Percentiles rank a stretch among this genome's conserved stretches.
phyloP scores from a whole-genome alignment of 2,888 invertebrate genomes.

The Chalcis sispes region DNA sequence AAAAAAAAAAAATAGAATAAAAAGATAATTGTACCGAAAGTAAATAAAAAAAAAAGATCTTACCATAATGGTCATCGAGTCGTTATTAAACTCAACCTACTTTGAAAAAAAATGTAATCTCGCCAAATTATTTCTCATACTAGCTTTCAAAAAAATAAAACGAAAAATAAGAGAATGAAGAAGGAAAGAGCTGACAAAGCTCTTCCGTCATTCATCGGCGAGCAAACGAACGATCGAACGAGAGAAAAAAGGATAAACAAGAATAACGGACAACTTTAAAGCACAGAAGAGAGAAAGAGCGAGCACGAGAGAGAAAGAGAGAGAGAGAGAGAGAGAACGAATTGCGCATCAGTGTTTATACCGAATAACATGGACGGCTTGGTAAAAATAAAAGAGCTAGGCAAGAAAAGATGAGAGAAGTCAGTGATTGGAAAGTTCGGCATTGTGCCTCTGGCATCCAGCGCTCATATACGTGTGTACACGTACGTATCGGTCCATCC shows the following conservation, averaged over 20 bases:
- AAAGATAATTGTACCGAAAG: background rate
- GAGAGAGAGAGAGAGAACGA: too few relatives aligned
- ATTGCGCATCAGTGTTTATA: background rate
- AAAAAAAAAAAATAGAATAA: background rate
- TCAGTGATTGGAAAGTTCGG: conserved; percentile 51
- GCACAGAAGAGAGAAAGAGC: too few relatives aligned
- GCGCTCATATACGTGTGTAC: too few relatives aligned
- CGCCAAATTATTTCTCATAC: too few relatives aligned
- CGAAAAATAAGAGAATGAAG: too few relatives aligned
- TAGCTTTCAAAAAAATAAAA: background rate
- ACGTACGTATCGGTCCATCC: too few relatives aligned
- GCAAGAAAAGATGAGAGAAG: conserved; percentile 24
- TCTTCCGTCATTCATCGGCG: conserved; percentile 6
- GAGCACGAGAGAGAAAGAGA: too few relatives aligned
- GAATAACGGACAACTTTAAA: background rate
- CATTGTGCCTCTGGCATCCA: background rate
- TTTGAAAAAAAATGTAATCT: too few relatives aligned
- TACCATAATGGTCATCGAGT: too few relatives aligned
- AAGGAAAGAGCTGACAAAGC: background rate
- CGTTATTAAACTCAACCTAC: too few relatives aligned
- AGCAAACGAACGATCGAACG: background rate
- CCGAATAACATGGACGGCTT: too few relatives aligned
- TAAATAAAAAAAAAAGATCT: too few relatives aligned
- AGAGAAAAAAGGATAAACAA: background rate
- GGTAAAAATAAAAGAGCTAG: conserved; percentile 20